Conservation (phyloP, 2,888 invertebrate species). For the Aquatica leii region DNA sequence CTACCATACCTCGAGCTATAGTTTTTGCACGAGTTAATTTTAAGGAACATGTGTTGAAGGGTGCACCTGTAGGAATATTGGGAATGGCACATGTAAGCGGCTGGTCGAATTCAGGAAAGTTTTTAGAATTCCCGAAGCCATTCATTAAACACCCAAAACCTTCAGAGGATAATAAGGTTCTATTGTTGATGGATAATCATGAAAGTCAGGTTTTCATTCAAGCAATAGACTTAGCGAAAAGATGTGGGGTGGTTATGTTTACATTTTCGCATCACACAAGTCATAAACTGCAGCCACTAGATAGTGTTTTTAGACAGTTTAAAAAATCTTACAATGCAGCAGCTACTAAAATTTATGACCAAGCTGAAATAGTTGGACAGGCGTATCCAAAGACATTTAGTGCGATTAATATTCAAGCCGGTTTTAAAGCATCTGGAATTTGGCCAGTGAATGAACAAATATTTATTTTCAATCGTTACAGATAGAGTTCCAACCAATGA, state of each 20-base stretch:
- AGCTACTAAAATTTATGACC: background rate
- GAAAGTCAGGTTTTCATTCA: too few species aligned
- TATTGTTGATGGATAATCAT: background rate
- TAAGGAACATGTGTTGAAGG: background rate
- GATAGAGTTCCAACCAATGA: too few species aligned
- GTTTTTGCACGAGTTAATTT: constrained; percentile 3
- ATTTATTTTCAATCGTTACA: background rate
- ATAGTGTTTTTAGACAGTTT: background rate
- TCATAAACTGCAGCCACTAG: background rate
- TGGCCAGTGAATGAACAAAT: background rate
- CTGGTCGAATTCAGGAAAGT: too few species aligned
- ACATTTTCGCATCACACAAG: background rate
- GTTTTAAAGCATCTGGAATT: background rate
- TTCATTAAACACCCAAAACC: background rate
- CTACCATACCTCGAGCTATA: background rate
- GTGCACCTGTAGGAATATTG: background rate
- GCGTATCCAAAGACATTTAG: background rate
- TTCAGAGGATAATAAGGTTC: background rate
- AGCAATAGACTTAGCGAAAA: background rate
- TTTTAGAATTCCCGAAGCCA: background rate
- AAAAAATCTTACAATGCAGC: too few species aligned
- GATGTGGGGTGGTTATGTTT: background rate
- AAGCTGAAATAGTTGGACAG: background rate
- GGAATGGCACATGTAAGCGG: too few species aligned
- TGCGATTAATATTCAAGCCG: background rate